These are phyloP conservation scores for Neotoma lepida DNA, from an alignment of 2,113 vertebrate species.

Conservation along the genomic window DNA sequence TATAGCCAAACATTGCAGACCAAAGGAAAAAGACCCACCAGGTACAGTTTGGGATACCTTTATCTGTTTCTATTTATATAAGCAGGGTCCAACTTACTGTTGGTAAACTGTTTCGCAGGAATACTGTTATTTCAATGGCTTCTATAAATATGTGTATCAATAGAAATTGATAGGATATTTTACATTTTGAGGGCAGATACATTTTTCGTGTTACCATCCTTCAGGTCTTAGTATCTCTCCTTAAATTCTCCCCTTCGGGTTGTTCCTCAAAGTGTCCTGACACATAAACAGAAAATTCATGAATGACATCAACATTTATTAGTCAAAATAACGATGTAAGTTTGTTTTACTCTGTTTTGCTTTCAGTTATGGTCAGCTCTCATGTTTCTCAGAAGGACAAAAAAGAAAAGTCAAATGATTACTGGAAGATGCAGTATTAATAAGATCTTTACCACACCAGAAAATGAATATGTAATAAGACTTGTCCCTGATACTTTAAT, in stretches of 20 bases:
- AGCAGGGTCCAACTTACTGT: not conserved
- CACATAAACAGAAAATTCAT: slow-evolving; percentile 43
- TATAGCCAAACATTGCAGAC: not conserved
- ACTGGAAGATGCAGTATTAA: slow-evolving; percentile 35
- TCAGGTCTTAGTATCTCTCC: not conserved
- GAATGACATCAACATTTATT: slow-evolving; percentile 45
- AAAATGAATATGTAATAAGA: not conserved
- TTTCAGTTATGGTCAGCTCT: slow-evolving; percentile 55
- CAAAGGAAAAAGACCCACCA: not conserved
- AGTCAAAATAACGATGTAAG: not conserved
- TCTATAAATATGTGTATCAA: not conserved
- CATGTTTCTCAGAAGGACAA: slow-evolving; percentile 60
- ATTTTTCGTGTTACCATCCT: not conserved
- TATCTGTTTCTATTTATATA: not conserved
- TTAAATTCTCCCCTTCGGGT: not conserved
- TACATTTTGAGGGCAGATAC: not conserved
- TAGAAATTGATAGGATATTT: not conserved
- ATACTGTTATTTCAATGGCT: not conserved
- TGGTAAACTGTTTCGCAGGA: not conserved
- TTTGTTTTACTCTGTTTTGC: slow-evolving; percentile 64
- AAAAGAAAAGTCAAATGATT: slow-evolving; percentile 45
- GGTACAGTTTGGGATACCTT: not conserved
- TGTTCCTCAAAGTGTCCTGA: slow-evolving; percentile 52
- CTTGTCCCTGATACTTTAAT: not conserved
- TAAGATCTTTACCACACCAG: slow-evolving; percentile 17